Evolutionary conservation across 2,113 vertebrate species (phyloP), one percentile per base, ranked within the genome.

Genomic region (Telmatochromis brachygnathus): DNA sequence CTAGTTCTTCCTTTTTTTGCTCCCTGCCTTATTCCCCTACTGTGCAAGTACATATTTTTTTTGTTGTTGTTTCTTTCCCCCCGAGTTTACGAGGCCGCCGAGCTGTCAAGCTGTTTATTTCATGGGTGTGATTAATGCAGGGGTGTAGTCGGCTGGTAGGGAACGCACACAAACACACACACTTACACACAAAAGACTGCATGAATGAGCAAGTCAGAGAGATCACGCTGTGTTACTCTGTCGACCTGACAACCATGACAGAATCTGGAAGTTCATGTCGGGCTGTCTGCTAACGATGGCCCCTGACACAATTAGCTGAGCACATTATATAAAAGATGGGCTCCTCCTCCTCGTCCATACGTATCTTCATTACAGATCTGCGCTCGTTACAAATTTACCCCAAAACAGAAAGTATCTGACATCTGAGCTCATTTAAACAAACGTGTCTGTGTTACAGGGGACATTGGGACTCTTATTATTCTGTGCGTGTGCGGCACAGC

Each of bases 241-340:
- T 83, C 47, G 91, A 94, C 88, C 90, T 90, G 94, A 94, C 94
- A 94, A 92, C 88, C 86, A 62, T 91, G 93, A 94, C 90, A 80
- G 89, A 94, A 86, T 75, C 81, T 86, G 88, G 91, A 93, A 89
- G 93, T 75, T 85, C 92, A 84, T 81, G 91, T 91, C 79, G 56
- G 26, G 77, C 37, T 58, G 83, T 89, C 92, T 89, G 90, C 88
- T 93, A 88, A 94, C 92, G 85, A 84, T 3, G 42, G 88, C 77
- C 83, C 45, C 87, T 89, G 86, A 90, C 79, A 83, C 87, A 88
- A 91, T 92, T 88, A 92, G 60, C 58, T 88, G 19, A 58, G 88
- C 23, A 42, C 55, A 87, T 89, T 87, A 88, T 53, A 73, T 84
- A 80, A 82, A 86, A 84, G 70, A 84, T n/a, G 37, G n/a, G 47